phyloP scores from a whole-genome alignment of 2,888 invertebrate genomes.

The Nebria brevicollis region DNA sequence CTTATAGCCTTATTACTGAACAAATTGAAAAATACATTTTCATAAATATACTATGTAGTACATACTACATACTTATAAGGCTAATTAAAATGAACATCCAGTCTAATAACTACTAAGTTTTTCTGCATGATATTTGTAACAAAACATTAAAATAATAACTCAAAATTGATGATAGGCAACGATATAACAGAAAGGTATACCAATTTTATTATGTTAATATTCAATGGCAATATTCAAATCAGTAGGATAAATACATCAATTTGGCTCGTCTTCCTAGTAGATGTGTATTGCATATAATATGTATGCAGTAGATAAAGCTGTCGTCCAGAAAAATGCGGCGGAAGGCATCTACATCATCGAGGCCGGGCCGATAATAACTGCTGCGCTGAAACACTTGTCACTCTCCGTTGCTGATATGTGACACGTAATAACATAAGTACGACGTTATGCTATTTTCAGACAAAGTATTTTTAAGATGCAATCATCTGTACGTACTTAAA shows the following conservation, averaged over 20 bases:
- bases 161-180: too few relatives aligned
- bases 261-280: neutral
- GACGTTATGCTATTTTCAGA: neutral
- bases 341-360: conserved; percentile 14
- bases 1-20: too few relatives aligned
- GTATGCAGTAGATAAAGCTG: conserved; percentile 6
- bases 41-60: too few relatives aligned
- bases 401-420: neutral
- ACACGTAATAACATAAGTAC: neutral
- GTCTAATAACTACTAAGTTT: too few relatives aligned
- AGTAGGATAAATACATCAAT: conserved; percentile 7
- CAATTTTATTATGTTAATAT: neutral
- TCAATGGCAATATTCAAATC: neutral
- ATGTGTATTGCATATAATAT: neutral
- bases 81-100: too few relatives aligned
- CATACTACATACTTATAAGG: too few relatives aligned
- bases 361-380: conserved; percentile 11
- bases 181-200: neutral
- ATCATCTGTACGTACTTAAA: neutral
- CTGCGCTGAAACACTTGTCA: conserved; percentile 15
- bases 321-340: conserved; percentile 2
- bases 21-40: too few relatives aligned
- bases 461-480: conserved; percentile 1
- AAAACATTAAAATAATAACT: too few relatives aligned
- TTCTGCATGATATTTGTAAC: too few relatives aligned